Percentiles rank a stretch among this genome's conserved stretches.
Evolutionary conservation across 2,888 invertebrate genomes (phyloP).

Genomic region (Caradrina clavipalpis): DNA sequence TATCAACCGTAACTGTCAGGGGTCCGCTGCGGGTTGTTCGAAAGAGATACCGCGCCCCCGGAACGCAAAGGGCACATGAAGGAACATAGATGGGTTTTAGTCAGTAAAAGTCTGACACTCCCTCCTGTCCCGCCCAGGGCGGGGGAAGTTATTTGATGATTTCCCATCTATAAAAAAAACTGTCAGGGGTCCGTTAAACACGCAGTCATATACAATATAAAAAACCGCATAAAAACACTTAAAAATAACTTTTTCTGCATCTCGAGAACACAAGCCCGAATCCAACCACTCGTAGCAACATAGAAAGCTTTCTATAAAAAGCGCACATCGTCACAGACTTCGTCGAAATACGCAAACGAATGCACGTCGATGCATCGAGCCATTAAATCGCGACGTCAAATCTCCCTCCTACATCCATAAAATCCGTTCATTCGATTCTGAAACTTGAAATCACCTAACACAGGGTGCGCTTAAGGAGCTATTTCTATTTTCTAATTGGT

Average conservation of each 20-base stretch:
- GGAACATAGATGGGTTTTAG: no score
- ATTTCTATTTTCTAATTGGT: neutral
- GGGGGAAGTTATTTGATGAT: no score
- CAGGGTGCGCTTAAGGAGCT: neutral
- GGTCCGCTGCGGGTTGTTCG: no score
- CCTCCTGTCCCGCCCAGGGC: no score
- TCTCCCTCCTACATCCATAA: neutral
- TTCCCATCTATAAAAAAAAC: no score
- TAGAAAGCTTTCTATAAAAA: conserved; percentile 14
- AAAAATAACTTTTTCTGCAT: neutral
- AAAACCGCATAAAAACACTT: neutral
- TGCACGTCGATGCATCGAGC: conserved; percentile 25
- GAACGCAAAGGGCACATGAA: no score
- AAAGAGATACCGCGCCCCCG: no score
- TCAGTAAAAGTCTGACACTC: no score
- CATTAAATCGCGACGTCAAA: conserved; percentile 8
- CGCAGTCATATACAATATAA: no score
- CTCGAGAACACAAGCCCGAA: neutral
- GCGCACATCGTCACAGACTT: conserved; percentile 2
- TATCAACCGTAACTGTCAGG: no score
- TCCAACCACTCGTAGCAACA: neutral
- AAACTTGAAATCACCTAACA: conserved; percentile 14
- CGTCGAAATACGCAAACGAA: conserved; percentile 25
- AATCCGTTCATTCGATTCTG: neutral
- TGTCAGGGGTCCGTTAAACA: no score